Base-by-base conservation (phyloP, 2,113 vertebrate genomes). In the Camelus dromedarius region DNA sequence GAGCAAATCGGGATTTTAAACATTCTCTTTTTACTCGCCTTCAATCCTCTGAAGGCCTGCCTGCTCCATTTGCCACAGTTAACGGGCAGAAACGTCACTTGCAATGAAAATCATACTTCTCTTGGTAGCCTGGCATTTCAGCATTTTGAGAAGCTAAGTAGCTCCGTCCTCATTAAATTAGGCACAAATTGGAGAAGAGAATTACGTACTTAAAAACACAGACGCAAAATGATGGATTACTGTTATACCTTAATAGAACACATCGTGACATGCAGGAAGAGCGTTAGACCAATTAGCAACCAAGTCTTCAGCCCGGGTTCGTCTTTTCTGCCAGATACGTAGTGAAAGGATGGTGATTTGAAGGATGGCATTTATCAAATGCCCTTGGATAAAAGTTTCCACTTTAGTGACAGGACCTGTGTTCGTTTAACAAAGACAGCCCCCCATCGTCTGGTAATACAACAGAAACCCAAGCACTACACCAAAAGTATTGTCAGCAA, bases 111-210 rank as follows among this genome's bases (percentile, higher is more conserved):
- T 94, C 95, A 50, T 66, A 50, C 48, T 64, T 91, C 89, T 95
- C 82, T 90, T 32, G 69, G 67, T 86, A 86, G 56, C 62, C 73
- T 75, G 54, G 82, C 89, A 89, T 92, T 77, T 95, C 79, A 89
- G 72, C 82, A 58, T 86, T 91, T 93, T 79, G 72, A 96, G 87
- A 89, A 94, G 82, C 62, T 89, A 73, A 96, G 90, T 86, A 72
- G 42, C 77, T 95, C 81, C 6, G 11, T 94, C 67, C 86, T 96
- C 96, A 93, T 97, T 98, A 94, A 96, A 96, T 97, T 96, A 95
- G 73, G 69, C 60, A 69, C 89, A 90, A 86, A 84, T 89, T 92
- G 97, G 52, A 96, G 89, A 77, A 66, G 32, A 97, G 95, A 96
- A 93, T 97, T 96, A 95, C 77, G 73, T 79, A 92, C 93, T 96